Conservation (phyloP, 2,113 vertebrate genomes). For the Strigops habroptila region DNA sequence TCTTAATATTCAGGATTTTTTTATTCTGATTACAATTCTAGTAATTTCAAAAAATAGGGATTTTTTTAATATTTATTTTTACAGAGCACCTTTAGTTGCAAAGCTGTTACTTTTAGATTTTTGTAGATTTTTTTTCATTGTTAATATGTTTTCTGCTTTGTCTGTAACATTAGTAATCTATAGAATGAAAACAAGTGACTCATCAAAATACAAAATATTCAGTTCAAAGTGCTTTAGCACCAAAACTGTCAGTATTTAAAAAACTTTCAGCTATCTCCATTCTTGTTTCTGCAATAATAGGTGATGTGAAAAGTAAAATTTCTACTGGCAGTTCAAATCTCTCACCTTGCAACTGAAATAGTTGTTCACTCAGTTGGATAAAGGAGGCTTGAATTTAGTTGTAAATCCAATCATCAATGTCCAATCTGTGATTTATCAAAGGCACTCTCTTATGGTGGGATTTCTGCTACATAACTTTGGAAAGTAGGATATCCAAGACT, state of each 20-base stretch:
- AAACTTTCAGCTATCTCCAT: neutral
- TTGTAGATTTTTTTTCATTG: neutral
- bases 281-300: neutral
- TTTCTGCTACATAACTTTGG: neutral
- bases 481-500: neutral
- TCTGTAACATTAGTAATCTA: neutral
- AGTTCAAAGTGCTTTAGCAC: neutral
- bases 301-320: neutral
- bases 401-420: neutral
- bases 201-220: conserved; percentile 2
- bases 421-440: neutral
- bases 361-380: neutral
- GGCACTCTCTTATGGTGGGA: rapidly evolving
- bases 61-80: neutral
- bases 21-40: neutral
- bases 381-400: neutral
- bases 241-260: neutral
- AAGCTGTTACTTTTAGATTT: neutral
- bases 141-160: neutral
- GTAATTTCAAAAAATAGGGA: neutral
- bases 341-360: neutral
- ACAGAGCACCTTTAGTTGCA: neutral
- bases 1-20: neutral
- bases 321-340: neutral
- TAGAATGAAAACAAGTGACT: neutral